Percentiles rank a stretch among this genome's conserved stretches.
These are phyloP conservation scores for Saguinus midas DNA, from an alignment of 2,113 vertebrate genomes.

Conservation along the genomic window DNA sequence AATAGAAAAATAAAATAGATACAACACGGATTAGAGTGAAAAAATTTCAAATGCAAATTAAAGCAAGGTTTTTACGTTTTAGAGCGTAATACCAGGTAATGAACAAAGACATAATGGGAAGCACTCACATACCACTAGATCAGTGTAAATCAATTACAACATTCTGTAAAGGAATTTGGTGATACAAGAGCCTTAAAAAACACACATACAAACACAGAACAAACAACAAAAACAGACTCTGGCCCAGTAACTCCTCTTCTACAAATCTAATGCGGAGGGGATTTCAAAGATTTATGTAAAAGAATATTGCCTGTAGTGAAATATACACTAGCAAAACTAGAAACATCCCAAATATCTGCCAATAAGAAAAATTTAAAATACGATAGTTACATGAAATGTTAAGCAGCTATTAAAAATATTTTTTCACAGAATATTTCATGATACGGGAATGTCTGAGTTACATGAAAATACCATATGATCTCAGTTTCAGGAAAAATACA, in stretches of 20 bases:
- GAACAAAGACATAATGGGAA: not conserved
- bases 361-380: constrained; percentile 19
- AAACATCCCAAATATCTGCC: constrained; percentile 29
- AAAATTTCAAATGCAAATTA: constrained; percentile 4
- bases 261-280: not conserved
- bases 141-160: not conserved
- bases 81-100: constrained; percentile 14
- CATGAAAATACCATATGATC: not conserved
- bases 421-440: constrained; percentile 21
- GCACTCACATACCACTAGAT: not conserved
- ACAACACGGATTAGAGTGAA: not conserved
- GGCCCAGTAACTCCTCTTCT: not conserved
- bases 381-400: not conserved
- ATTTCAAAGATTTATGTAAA: constrained; percentile 5
- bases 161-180: not conserved
- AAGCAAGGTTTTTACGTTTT: constrained; percentile 3
- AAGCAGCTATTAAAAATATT: constrained; percentile 23
- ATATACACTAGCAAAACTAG: constrained; percentile 12
- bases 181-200: not conserved
- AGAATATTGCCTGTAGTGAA: not conserved
- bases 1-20: not conserved
- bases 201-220: not conserved
- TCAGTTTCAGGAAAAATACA: not conserved
- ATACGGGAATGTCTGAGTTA: not conserved
- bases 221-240: not conserved